Evolutionary conservation across 2,113 vertebrate genomes (phyloP).

Genomic region (Nycticryphes semicollaris): DNA sequence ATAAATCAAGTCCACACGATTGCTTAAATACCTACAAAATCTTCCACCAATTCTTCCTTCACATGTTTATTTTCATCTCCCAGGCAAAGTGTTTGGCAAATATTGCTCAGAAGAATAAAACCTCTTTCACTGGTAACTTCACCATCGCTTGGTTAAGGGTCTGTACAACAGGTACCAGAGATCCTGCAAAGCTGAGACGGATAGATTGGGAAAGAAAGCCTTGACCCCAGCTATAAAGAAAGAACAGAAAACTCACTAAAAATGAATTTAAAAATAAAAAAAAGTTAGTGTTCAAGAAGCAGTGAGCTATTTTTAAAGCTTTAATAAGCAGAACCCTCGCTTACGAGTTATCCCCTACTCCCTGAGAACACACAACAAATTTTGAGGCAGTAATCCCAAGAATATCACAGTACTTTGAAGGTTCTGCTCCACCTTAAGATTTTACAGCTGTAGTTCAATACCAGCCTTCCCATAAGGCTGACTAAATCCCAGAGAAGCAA

Average conservation of each 20-base stretch:
- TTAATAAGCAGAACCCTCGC: not conserved
- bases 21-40: not conserved
- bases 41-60: not conserved
- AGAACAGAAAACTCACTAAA: not conserved
- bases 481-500: not conserved
- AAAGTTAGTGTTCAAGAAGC: not conserved
- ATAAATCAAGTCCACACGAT: accelerated
- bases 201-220: not conserved
- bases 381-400: not conserved
- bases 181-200: not conserved
- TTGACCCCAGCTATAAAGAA: not conserved
- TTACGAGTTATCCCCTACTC: not conserved
- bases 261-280: not conserved
- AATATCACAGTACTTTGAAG: not conserved
- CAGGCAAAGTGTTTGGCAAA: not conserved
- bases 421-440: not conserved
- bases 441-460: not conserved
- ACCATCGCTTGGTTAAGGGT: not conserved
- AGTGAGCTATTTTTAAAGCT: not conserved
- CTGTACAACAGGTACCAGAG: not conserved
- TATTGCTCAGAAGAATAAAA: not conserved
- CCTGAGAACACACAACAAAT: not conserved
- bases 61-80: not conserved
- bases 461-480: not conserved
- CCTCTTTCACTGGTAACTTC: not conserved